phyloP scores from a whole-genome alignment of 2,888 invertebrate genomes.

The Mycalesis mineus region DNA sequence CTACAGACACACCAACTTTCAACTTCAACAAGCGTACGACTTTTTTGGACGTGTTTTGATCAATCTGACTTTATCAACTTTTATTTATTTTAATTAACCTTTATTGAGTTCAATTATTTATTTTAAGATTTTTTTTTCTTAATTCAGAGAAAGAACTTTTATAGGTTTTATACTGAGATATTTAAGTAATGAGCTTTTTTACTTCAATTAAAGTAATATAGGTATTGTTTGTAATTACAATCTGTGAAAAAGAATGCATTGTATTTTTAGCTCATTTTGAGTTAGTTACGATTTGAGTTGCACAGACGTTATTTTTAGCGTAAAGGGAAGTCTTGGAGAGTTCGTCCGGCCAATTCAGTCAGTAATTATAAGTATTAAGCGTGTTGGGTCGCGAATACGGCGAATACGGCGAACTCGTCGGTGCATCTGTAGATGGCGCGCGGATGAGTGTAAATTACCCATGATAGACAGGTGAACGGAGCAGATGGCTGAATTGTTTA shows the following conservation, averaged over 20 bases:
- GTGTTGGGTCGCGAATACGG: background rate
- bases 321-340: background rate
- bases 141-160: no score
- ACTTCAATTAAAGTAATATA: no score
- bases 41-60: background rate
- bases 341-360: background rate
- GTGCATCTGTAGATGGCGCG: conserved; percentile 31
- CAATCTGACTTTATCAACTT: no score
- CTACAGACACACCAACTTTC: background rate
- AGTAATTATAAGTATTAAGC: background rate
- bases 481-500: conserved; percentile 72
- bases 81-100: no score
- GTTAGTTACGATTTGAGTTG: no score
- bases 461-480: conserved; percentile 71
- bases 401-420: background rate
- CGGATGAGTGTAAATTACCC: conserved; percentile 64
- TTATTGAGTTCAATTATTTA: no score
- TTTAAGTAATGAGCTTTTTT: no score
- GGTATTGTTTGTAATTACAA: no score
- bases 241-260: no score
- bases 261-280: no score
- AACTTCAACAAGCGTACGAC: background rate
- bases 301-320: background rate
- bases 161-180: no score
- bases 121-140: no score